A percentile compares a stretch with the other conserved stretches of the same genome.
phyloP scores from a whole-genome alignment of 2,888 invertebrate species.

The Morpho helenor region DNA sequence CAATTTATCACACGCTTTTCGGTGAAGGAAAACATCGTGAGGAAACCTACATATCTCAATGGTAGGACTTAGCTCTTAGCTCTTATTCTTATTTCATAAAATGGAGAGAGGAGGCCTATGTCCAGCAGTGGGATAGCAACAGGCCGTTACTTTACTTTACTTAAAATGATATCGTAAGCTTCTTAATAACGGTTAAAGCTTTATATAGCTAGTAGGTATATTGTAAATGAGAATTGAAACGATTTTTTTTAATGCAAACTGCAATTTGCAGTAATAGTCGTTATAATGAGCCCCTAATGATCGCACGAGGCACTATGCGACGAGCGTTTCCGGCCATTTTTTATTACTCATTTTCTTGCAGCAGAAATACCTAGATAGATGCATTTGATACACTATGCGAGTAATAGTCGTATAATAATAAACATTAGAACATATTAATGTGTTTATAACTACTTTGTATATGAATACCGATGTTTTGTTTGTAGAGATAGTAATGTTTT shows the following conservation, averaged over 20 bases:
- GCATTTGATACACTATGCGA: slow-evolving; percentile 14
- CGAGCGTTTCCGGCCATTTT: slow-evolving; percentile 25
- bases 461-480: too few relatives aligned
- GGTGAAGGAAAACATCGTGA: too few relatives aligned
- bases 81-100: too few relatives aligned
- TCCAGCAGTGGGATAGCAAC: too few relatives aligned
- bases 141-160: too few relatives aligned
- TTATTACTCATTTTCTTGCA: slow-evolving; percentile 22
- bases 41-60: too few relatives aligned
- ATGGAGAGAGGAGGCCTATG: too few relatives aligned
- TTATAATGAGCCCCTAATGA: slow-evolving; percentile 26
- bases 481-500: too few relatives aligned
- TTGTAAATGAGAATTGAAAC: neutral
- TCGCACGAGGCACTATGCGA: slow-evolving; percentile 22
- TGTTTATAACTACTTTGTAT: slow-evolving; percentile 16
- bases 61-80: too few relatives aligned
- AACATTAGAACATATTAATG: slow-evolving; percentile 21
- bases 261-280: slow-evolving; percentile 25
- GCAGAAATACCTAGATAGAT: slow-evolving; percentile 13
- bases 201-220: neutral
- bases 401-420: slow-evolving; percentile 25
- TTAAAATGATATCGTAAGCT: too few relatives aligned
- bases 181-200: too few relatives aligned
- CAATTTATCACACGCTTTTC: too few relatives aligned
- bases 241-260: slow-evolving; percentile 14